Conservation (phyloP, 2,888 invertebrate genomes). For the Opisthograptis luteolata region DNA sequence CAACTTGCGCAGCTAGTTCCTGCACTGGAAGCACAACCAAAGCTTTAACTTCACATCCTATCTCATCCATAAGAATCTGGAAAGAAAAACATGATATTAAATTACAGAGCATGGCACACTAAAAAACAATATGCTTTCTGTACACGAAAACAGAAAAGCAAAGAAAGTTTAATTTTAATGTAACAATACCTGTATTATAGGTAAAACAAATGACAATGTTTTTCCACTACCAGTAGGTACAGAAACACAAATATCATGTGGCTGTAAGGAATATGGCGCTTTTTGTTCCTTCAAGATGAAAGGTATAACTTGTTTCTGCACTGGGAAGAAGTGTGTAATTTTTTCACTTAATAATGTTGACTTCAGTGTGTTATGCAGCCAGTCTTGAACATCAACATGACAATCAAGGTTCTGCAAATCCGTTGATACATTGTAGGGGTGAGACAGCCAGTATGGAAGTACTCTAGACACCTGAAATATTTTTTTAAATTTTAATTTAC, state of each 20-base stretch:
- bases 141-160: neutral
- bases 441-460: constrained; percentile 93
- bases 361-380: constrained; percentile 86
- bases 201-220: constrained; percentile 96
- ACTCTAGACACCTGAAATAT: constrained; percentile 88
- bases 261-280: constrained; percentile 86
- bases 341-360: constrained; percentile 87
- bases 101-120: neutral
- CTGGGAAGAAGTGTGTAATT: constrained; percentile 92
- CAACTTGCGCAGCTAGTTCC: constrained; percentile 95
- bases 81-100: constrained; percentile 32
- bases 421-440: constrained; percentile 91
- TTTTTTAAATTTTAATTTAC: constrained; percentile 6
- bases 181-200: constrained; percentile 89
- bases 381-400: constrained; percentile 82
- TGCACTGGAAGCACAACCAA: constrained; percentile 96
- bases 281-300: constrained; percentile 88
- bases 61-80: constrained; percentile 85
- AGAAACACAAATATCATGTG: constrained; percentile 96
- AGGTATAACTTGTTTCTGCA: constrained; percentile 91
- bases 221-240: constrained; percentile 99
- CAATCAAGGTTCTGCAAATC: constrained; percentile 85
- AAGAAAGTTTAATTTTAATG: neutral
- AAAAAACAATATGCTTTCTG: too few relatives aligned
- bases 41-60: constrained; percentile 89